These are phyloP conservation scores for Cephus spinipes DNA, from an alignment of 2,888 invertebrate species.

Conservation along the genomic window DNA sequence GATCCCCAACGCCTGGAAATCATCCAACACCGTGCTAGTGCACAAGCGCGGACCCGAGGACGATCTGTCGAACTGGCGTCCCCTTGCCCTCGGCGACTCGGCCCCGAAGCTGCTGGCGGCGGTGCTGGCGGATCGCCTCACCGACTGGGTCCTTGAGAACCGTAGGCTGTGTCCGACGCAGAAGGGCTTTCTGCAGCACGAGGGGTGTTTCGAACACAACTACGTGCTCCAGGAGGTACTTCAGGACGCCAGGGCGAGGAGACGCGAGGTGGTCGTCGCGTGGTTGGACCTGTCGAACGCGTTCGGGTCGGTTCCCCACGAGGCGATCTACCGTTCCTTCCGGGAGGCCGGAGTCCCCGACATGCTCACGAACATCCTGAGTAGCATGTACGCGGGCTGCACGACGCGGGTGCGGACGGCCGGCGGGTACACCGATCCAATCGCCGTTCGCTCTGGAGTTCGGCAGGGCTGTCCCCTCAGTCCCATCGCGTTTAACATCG, in stretches of 20 bases:
- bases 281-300: too few species aligned
- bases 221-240: constrained; percentile 43
- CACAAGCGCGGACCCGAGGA: constrained; percentile 26
- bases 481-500: too few species aligned
- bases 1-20: constrained; percentile 28
- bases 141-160: constrained; percentile 30
- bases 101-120: constrained; percentile 36
- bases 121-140: constrained; percentile 33
- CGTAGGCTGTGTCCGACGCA: constrained; percentile 35
- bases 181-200: constrained; percentile 52
- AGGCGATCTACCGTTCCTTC: neutral
- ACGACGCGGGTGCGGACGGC: too few species aligned
- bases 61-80: constrained; percentile 42
- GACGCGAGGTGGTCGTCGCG: constrained; percentile 16
- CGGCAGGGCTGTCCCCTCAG: too few species aligned
- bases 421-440: too few species aligned
- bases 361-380: neutral
- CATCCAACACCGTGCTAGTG: constrained; percentile 30
- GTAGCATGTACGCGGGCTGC: too few species aligned
- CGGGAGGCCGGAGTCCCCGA: constrained; percentile 31
- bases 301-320: too few species aligned
- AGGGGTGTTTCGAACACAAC: constrained; percentile 52
- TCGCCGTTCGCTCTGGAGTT: too few species aligned
- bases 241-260: constrained; percentile 27
- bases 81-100: constrained; percentile 43